Evolutionary conservation across 2,797 vertebrate genomes (phyloP), one percentile per base, ranked within the genome.

Genomic region (Crocodylus rhombifer): DNA sequence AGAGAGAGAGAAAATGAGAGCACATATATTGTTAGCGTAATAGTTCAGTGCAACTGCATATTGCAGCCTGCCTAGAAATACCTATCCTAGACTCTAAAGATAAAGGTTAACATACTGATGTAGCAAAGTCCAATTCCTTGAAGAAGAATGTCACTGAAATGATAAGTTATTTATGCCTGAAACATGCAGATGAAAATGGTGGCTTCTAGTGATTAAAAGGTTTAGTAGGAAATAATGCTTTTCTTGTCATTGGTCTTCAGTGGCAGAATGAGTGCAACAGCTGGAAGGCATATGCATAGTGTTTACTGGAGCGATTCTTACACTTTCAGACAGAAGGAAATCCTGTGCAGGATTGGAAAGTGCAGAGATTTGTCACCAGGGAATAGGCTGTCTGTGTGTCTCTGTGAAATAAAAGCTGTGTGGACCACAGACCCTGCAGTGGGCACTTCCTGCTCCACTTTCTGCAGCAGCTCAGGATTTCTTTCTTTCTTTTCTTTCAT

Each of bases 251-350:
- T 75, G 88, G 92, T 81, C 86, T 94, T 96, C 0, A 0, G 82
- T 96, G 96, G 96, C 93, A 97, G 95, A 93, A 92, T 18, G 95
- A 97, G 86, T 4, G 42, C 93, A 97, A 97, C 98, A 98, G 98
- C 98, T 98, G 98, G 97, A 94, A 87, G 96, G 90, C 98, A 98
- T 97, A 97, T 98, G 98, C 97, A 96, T 97, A 96, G 97, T 97
- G 96, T 98, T 97, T 97, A 96, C 96, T 96, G 96, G 97, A 97
- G 87, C 82, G 28, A 97, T 96, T 95, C 97, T 96, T 97, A 97
- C 97, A 96, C 96, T 97, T 97, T 97, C 97, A 97, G 97, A 97
- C 97, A 98, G 97, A 97, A 98, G 98, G 98, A 98, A 98, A 98
- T 98, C 98, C 98, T 98, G 97, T 97, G 97, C 75, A 51, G 97